Percentiles rank a stretch among this genome's conserved stretches.
phyloP scores from a whole-genome alignment of 2,797 vertebrate genomes.

The Hydrophis major region DNA sequence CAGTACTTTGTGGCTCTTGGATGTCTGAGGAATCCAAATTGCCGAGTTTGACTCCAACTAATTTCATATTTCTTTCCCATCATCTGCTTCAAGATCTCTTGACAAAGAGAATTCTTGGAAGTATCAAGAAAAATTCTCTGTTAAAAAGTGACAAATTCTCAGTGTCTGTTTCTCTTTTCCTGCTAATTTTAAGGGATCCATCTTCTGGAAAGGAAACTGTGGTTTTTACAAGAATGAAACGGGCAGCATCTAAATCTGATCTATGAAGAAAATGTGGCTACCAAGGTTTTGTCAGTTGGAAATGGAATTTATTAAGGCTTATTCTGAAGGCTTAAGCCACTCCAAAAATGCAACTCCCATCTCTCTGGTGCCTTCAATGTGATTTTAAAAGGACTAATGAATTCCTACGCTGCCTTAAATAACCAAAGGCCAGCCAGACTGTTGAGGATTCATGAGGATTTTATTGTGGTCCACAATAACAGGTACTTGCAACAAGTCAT shows the following conservation, averaged over 20 bases:
- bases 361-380: background rate
- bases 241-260: background rate
- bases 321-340: background rate
- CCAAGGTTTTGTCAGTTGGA: background rate
- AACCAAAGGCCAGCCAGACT: background rate
- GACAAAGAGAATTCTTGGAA: background rate
- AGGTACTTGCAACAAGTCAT: background rate
- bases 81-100: background rate
- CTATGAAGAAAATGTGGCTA: background rate
- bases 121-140: background rate
- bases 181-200: background rate
- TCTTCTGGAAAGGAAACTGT: background rate
- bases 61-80: background rate
- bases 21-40: background rate
- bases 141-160: background rate
- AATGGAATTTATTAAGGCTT: background rate
- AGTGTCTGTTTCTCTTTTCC: background rate
- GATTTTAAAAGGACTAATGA: background rate
- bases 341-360: background rate
- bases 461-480: slow-evolving; percentile 13
- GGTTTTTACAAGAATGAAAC: background rate
- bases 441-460: background rate
- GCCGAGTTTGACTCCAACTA: background rate
- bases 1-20: background rate
- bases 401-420: background rate